Evolutionary conservation across 2,888 invertebrate species (phyloP).

Genomic region (Carabus problematicus): DNA sequence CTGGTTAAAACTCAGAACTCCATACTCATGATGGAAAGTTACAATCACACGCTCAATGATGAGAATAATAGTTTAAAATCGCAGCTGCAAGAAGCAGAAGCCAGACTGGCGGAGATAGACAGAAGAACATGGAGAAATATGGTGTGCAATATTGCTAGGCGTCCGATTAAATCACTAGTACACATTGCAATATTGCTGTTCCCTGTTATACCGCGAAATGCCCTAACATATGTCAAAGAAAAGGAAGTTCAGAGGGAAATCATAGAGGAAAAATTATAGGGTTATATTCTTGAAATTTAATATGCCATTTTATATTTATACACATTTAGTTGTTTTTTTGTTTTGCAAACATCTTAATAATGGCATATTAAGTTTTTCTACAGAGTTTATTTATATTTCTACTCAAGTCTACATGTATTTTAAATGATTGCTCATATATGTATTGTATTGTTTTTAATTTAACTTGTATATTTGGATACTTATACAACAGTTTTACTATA

Average conservation of each 20-base stretch:
- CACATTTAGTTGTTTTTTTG: no score
- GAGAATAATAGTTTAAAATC: conserved; percentile 4
- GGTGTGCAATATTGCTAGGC: background rate
- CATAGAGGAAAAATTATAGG: conserved; percentile 1
- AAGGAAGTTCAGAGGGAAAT: background rate
- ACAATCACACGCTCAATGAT: background rate
- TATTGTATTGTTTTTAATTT: conserved; percentile 16
- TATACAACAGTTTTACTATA: conserved; percentile 38
- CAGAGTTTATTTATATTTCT: no score
- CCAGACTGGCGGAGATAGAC: background rate
- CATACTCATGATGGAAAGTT: background rate
- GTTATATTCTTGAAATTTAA: background rate
- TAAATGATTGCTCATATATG: no score
- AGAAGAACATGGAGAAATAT: background rate
- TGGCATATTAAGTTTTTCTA: background rate
- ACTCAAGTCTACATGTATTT: no score
- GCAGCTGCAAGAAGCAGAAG: background rate
- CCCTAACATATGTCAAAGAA: background rate
- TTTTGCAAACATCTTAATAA: conserved; percentile 3
- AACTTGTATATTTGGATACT: conserved; percentile 33
- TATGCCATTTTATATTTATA: background rate
- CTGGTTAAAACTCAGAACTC: background rate
- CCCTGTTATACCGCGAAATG: conserved; percentile 10
- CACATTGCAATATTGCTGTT: conserved; percentile 6
- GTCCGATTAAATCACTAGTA: background rate